A percentile compares a stretch with the other conserved stretches of the same genome.
Evolutionary conservation across 2,797 vertebrate genomes (phyloP).

Genomic region (Megalops cyprinoides): DNA sequence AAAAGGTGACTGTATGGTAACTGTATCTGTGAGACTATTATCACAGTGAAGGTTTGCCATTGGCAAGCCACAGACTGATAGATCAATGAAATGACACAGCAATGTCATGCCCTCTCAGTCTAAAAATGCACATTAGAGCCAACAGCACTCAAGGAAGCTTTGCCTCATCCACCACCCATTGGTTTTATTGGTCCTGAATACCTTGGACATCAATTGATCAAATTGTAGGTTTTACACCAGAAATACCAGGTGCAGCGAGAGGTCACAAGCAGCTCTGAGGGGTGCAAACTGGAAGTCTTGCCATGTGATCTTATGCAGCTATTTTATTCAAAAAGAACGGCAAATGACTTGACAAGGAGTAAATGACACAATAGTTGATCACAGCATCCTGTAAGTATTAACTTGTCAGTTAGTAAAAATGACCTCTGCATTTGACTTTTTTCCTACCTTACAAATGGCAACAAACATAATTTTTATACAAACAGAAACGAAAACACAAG

Average conservation of each 20-base stretch:
- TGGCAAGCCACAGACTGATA: neutral
- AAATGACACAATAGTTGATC: no score
- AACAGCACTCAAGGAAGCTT: neutral
- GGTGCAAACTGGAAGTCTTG: neutral
- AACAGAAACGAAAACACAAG: neutral
- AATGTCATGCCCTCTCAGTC: neutral
- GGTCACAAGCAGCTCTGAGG: neutral
- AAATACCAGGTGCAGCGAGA: neutral
- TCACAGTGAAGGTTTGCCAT: neutral
- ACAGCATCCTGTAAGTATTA: no score
- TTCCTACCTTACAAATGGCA: no score
- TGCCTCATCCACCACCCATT: neutral
- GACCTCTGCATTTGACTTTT: no score
- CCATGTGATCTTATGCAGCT: neutral
- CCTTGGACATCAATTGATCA: neutral
- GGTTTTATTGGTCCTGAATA: neutral
- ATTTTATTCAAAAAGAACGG: neutral
- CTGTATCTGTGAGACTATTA: neutral
- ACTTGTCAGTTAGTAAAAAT: no score
- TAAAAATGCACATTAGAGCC: neutral
- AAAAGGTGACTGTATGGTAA: neutral
- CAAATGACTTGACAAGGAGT: no score
- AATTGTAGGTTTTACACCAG: neutral
- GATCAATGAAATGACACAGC: neutral
- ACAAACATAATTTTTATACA: neutral